Conservation (phyloP, 2,113 vertebrate genomes). For the Oryzias javanicus region DNA sequence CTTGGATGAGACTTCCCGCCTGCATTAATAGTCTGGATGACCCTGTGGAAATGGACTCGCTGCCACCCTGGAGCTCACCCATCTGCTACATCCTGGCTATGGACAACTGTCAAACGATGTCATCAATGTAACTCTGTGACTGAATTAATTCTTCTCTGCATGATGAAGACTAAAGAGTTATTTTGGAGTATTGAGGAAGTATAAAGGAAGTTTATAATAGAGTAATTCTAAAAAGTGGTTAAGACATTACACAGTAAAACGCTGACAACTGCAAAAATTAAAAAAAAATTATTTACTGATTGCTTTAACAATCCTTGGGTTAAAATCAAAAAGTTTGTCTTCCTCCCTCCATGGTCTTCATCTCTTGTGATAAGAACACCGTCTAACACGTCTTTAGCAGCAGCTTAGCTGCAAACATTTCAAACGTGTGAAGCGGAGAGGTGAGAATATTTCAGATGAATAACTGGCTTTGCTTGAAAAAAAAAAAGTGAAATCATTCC, state of each 20-base stretch:
- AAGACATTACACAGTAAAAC: too few relatives aligned
- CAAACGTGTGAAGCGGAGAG: not conserved
- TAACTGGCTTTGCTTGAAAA: slow-evolving; percentile 10
- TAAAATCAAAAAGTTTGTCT: too few relatives aligned
- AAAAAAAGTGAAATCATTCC: slow-evolving; percentile 8
- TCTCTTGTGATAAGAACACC: not conserved
- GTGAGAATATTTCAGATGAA: slow-evolving; percentile 13
- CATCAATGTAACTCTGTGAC: slow-evolving; percentile 32
- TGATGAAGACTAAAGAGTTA: too few relatives aligned
- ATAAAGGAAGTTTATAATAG: too few relatives aligned
- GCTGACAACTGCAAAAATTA: too few relatives aligned
- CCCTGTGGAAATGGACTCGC: slow-evolving; percentile 63
- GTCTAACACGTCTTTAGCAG: not conserved
- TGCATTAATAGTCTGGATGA: slow-evolving; percentile 72
- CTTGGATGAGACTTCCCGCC: slow-evolving; percentile 49
- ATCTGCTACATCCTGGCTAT: slow-evolving; percentile 60
- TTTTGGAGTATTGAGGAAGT: too few relatives aligned
- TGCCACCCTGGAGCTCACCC: slow-evolving; percentile 70
- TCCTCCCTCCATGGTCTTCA: not conserved
- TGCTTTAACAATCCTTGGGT: too few relatives aligned
- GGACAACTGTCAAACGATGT: slow-evolving; percentile 36
- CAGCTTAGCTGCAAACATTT: slow-evolving; percentile 7
- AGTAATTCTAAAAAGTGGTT: too few relatives aligned
- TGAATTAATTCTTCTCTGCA: too few relatives aligned
- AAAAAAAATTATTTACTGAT: too few relatives aligned